Evolutionary conservation across 2,113 vertebrate species (phyloP), one percentile per base, ranked within the genome.

Genomic region (Gymnorhina tibicen): DNA sequence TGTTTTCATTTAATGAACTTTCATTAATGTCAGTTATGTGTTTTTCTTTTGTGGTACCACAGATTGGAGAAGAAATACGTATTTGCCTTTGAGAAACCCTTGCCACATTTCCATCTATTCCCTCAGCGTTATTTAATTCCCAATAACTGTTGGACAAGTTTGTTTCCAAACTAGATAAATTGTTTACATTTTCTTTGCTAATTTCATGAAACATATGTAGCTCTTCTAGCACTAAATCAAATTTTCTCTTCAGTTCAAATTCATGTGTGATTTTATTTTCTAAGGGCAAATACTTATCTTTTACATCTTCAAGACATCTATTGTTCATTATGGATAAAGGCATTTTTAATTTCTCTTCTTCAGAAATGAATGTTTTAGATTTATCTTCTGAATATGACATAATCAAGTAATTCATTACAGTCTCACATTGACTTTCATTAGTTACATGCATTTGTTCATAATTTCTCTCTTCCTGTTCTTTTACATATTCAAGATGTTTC

Each of bases 141-240:
- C 55, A 72, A 37, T 74, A 69, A 91, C 58, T 91, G 59, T 93
- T 85, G 56, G 85, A 55, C 23, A 28, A 95, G 37, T 90, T 87
- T 96, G 82, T 97, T 98, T 97, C 92, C 83, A 85, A 76, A 58
- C 77, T 72, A 64, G 67, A 90, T 50, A 93, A 79, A 88, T 42
- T 89, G 60, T 87, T 96, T 96, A 98, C 94, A 87, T 97, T 87
- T 96, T 96, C 96, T 52, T 70, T 97, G 95, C 98, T 98, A 95
- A 99, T 98, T 83, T 98, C 97, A 90, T 99, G 98, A 97, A 98
- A 99, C 92, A 98, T 93, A 39, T 4, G 91, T 90, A 99, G 97
- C 94, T 99, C 98, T 96, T 98, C 97, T 76, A 99, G 80, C 41
- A 99, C 99, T 87, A 97, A 92, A 97, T 98, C 97, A 76, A 99